phyloP scores from a whole-genome alignment of 1,140 invertebrate species.

The Dendroctonus valens region DNA sequence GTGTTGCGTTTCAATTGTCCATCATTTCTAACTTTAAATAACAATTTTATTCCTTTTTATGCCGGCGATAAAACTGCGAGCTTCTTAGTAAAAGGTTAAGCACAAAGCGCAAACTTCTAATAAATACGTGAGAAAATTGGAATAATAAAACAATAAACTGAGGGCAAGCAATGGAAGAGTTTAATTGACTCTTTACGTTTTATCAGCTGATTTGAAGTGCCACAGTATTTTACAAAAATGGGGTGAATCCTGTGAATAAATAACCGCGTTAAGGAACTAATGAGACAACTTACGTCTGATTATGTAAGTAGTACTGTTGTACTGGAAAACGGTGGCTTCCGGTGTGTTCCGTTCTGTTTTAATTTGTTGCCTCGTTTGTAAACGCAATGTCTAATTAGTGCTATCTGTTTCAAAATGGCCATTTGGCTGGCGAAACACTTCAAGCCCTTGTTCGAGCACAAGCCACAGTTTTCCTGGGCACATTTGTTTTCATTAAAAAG shows the following conservation, averaged over 20 bases:
- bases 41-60: too few relatives aligned
- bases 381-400: conserved; percentile 11
- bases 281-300: conserved; percentile 17
- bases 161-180: too few relatives aligned
- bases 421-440: background rate
- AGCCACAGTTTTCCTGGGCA: too few relatives aligned
- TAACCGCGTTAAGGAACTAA: conserved; percentile 12
- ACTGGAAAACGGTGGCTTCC: conserved; percentile 9
- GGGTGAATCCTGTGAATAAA: conserved; percentile 3
- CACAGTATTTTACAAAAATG: background rate
- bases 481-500: too few relatives aligned
- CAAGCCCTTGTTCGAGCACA: background rate
- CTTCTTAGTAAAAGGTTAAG: background rate
- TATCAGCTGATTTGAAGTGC: background rate
- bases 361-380: conserved; percentile 12
- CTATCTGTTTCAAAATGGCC: background rate
- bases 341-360: conserved; percentile 10
- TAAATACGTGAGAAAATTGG: background rate
- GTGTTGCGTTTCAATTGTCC: too few relatives aligned
- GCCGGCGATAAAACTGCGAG: too few relatives aligned
- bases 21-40: too few relatives aligned
- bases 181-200: too few relatives aligned
- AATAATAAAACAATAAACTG: background rate
- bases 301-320: conserved; percentile 2
- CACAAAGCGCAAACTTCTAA: background rate